Evolutionary conservation across 2,797 vertebrate species (phyloP).

Genomic region (Helostoma temminkii): DNA sequence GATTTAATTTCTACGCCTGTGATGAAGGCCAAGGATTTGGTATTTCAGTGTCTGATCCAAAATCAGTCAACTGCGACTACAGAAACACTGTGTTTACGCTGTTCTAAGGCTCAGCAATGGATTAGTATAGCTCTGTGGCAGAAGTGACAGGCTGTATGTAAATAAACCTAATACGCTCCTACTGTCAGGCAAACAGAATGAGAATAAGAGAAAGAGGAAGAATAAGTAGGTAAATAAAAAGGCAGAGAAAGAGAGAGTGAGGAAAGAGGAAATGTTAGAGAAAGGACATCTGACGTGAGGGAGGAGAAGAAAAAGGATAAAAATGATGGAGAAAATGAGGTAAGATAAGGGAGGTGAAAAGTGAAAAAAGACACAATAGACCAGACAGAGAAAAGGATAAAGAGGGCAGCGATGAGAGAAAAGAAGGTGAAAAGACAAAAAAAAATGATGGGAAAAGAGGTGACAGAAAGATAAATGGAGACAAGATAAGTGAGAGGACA

Average conservation of each 20-base stretch:
- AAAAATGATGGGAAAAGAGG: conserved; percentile 50
- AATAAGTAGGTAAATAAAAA: conserved; percentile 34
- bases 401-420: conserved; percentile 36
- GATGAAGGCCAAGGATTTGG: conserved; percentile 45
- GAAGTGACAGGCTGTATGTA: conserved; percentile 59
- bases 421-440: conserved; percentile 44
- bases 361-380: conserved; percentile 16
- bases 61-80: conserved; percentile 48
- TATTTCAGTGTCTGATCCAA: conserved; percentile 43
- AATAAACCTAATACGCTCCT: conserved; percentile 47
- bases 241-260: neutral
- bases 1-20: conserved; percentile 55
- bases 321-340: conserved; percentile 17
- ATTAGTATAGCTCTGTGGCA: conserved; percentile 56
- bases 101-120: conserved; percentile 46
- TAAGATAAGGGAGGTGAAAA: conserved; percentile 8
- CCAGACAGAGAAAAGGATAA: conserved; percentile 39
- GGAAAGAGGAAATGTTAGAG: conserved; percentile 7
- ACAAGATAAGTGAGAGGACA: conserved; percentile 51
- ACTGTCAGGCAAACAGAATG: conserved; percentile 37
- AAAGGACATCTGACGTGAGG: conserved; percentile 18
- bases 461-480: conserved; percentile 69
- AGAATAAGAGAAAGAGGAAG: conserved; percentile 8
- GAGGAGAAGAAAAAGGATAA: conserved; percentile 12
- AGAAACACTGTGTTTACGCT: conserved; percentile 48